Conservation (phyloP, 2,113 vertebrate species). For the Tenebrosternarchus preto region DNA sequence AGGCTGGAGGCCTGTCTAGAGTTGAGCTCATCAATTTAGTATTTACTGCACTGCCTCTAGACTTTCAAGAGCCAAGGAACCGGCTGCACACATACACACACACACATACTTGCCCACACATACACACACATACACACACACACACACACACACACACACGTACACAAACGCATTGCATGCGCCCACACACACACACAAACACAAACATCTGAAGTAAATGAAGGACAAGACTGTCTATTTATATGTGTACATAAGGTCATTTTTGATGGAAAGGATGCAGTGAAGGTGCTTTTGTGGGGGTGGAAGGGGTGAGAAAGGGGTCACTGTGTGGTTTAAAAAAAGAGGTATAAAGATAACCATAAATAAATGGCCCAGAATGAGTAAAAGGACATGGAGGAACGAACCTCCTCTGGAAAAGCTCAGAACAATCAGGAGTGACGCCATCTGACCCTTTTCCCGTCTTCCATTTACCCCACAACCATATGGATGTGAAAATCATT, state of each 20-base stretch:
- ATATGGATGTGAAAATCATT: conserved; percentile 37
- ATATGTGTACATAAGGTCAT: not conserved
- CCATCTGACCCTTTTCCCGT: conserved; percentile 3
- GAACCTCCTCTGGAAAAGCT: conserved; percentile 21
- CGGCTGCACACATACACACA: not conserved
- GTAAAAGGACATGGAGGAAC: not conserved
- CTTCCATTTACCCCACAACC: conserved; percentile 12
- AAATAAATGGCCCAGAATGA: not conserved
- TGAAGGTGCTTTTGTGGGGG: not conserved
- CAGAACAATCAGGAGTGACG: conserved; percentile 29
- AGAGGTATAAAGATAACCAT: not conserved
- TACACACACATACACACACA: not conserved
- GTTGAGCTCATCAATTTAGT: conserved; percentile 44
- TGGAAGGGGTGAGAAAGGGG: not conserved
- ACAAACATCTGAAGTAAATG: not conserved
- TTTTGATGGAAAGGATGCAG: not conserved
- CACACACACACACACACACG: not conserved
- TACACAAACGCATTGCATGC: conserved; percentile 43
- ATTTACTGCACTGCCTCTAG: conserved; percentile 12
- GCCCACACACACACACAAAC: conserved; percentile 30
- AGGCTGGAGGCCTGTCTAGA: conserved; percentile 32
- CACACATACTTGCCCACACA: not conserved
- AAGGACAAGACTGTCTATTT: not conserved
- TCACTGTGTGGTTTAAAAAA: not conserved
- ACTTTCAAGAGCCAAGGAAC: conserved; percentile 15